phyloP scores from a whole-genome alignment of 92 coral and sea anemone genomes.

The Metridium senile region DNA sequence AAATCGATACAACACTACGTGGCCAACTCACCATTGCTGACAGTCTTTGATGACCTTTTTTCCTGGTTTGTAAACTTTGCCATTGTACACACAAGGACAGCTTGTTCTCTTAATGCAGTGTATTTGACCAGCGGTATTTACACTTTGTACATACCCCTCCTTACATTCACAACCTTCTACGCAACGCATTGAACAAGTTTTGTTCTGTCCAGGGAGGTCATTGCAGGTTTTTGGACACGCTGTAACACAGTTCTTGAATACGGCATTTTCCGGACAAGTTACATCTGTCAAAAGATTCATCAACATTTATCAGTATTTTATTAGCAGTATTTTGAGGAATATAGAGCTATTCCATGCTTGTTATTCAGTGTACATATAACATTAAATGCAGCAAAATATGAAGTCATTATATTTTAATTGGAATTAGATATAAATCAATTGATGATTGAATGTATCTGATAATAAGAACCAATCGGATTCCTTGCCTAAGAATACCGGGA shows the following conservation, averaged over 20 bases:
- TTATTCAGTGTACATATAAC: too few relatives aligned
- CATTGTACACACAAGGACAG: constrained; percentile 67
- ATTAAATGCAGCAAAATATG: too few relatives aligned
- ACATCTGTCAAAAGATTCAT: constrained; percentile 33
- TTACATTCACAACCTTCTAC: constrained; percentile 80
- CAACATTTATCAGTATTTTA: not conserved
- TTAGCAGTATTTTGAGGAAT: too few relatives aligned
- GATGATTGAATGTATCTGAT: too few relatives aligned
- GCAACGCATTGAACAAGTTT: constrained; percentile 67
- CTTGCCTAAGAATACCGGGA: too few relatives aligned
- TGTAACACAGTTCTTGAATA: constrained; percentile 62
- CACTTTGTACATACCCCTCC: constrained; percentile 63
- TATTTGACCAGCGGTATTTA: constrained; percentile 52
- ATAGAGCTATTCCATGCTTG: too few relatives aligned
- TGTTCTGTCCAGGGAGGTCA: constrained; percentile 56
- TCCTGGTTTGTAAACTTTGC: constrained; percentile 58
- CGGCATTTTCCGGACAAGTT: constrained; percentile 63
- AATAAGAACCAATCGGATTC: too few relatives aligned
- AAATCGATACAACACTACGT: too few relatives aligned
- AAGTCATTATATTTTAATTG: too few relatives aligned
- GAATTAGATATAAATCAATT: too few relatives aligned
- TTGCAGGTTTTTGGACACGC: constrained; percentile 68
- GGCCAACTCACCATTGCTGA: constrained; percentile 50
- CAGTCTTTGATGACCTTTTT: constrained; percentile 50
- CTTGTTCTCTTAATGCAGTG: constrained; percentile 52